These are phyloP conservation scores for Anniella stebbinsi DNA, from an alignment of 2,797 vertebrate species.

Conservation along the genomic window DNA sequence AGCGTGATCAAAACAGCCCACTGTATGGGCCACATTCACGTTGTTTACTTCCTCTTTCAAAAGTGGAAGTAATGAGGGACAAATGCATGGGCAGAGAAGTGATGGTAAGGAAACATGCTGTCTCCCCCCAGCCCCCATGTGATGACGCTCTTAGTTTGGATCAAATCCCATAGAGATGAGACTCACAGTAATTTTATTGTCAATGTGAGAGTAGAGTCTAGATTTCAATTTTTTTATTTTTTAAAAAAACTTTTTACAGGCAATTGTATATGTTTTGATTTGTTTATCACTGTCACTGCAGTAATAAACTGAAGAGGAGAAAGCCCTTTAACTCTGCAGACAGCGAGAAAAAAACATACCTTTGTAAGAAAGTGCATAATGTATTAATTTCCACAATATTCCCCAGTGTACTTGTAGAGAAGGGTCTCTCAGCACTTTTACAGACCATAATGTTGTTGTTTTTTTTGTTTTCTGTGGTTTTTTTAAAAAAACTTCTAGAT, in stretches of 20 bases:
- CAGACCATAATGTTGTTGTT: conserved; percentile 15
- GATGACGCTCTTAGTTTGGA: neutral
- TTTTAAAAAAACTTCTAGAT: conserved; percentile 47
- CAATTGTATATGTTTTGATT: neutral
- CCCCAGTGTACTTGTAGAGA: conserved; percentile 22
- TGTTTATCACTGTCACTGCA: conserved; percentile 39
- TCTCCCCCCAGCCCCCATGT: too few species aligned
- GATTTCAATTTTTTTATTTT: neutral
- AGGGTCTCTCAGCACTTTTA: conserved; percentile 40
- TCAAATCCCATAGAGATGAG: neutral
- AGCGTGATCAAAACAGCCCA: too few species aligned
- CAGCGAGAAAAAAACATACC: conserved; percentile 19
- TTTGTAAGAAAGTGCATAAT: conserved; percentile 33
- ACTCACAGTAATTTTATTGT: neutral
- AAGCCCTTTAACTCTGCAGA: conserved; percentile 32
- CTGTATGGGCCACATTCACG: too few species aligned
- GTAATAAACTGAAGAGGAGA: conserved; percentile 3
- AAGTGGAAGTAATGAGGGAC: too few species aligned
- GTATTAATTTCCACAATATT: conserved; percentile 46
- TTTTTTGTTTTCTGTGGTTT: conserved; percentile 7
- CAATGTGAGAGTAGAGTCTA: neutral
- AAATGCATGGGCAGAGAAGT: too few species aligned
- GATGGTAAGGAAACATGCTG: too few species aligned
- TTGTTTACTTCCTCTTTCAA: too few species aligned
- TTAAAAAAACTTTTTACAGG: conserved; percentile 5